Evolutionary conservation across 2,113 vertebrate genomes (phyloP), one percentile per base, ranked within the genome.

Genomic region (Zosterops borbonicus): DNA sequence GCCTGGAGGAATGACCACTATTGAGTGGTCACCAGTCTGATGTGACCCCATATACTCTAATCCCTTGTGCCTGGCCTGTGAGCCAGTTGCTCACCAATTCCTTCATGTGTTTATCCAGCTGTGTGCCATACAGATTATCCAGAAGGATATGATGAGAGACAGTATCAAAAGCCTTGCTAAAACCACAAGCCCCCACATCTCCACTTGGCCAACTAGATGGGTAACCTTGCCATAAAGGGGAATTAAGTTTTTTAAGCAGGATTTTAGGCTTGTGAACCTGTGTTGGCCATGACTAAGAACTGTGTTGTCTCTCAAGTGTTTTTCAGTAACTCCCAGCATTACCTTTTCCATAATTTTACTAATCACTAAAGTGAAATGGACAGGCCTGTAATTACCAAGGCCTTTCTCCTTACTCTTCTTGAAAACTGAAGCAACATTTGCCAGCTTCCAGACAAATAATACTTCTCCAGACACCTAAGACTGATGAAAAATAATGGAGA

Each of bases 1-100:
- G 27, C 41, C 14, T 0, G 1, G 70, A 29, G 14, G 9, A 68
- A 25, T 39, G 6, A 39, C 5, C 8, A 1, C 29, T 28, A 22
- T 18, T 49, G 47, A 35, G 52, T 65, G 37, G 11, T 15, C 37
- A 46, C 33, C 69, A 63, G 49, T 11, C 12, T 49, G 49, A 27
- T 20, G 42, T 63, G 23, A 33, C 8, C 33, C 9, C 41, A 35
- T 55, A 5, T 10, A 31, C 6, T 35, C 2, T 6, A 35, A 42
- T 31, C 35, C 49, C 25, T 35, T 9, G 55, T 62, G 63, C 55
- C 29, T 5, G 0, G 8, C 14, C 21, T 15, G 8, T 31, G 56
- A 83, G 49, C 31, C 41, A 31, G 5, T 27, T 70, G 20, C 35
- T 77, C 35, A 20, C 12, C 29, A 31, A 12, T 8, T 49, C 35